Evolutionary conservation across 2,113 vertebrate genomes (phyloP).

Genomic region (Tychaedon coryphoeus): DNA sequence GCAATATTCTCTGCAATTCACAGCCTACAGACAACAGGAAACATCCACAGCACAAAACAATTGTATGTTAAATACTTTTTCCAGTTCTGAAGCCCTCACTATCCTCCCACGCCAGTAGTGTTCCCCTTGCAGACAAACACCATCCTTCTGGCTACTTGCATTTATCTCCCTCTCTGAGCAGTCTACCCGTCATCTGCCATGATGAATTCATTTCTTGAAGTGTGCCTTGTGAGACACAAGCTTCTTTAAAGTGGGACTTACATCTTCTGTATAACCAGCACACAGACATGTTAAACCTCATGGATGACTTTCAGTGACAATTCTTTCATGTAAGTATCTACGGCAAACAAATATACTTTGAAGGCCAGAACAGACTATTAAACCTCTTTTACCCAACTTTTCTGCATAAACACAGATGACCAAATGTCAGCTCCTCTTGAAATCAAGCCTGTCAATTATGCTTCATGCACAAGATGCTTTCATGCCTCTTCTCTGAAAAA

Average conservation of each 20-base stretch:
- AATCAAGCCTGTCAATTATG: not conserved
- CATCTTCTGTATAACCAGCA: not conserved
- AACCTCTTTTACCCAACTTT: not conserved
- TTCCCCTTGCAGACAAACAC: not conserved
- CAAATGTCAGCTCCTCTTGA: not conserved
- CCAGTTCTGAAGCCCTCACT: not conserved
- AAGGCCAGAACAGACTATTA: not conserved
- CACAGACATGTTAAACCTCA: not conserved
- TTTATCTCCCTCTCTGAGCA: not conserved
- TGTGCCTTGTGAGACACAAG: not conserved
- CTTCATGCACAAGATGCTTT: not conserved
- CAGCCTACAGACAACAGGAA: not conserved
- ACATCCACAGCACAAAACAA: not conserved
- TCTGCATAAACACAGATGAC: not conserved
- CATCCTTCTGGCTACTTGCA: not conserved
- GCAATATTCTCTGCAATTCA: not conserved
- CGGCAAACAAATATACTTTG: not conserved
- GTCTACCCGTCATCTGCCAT: not conserved
- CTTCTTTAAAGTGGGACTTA: not conserved
- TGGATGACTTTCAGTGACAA: not conserved
- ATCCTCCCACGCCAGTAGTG: rapidly evolving
- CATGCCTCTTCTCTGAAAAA: not conserved
- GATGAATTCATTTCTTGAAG: not conserved
- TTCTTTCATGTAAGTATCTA: not conserved
- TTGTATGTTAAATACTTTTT: not conserved